Conservation (phyloP, 1,140 invertebrate genomes). For the Nasonia longicornis region DNA sequence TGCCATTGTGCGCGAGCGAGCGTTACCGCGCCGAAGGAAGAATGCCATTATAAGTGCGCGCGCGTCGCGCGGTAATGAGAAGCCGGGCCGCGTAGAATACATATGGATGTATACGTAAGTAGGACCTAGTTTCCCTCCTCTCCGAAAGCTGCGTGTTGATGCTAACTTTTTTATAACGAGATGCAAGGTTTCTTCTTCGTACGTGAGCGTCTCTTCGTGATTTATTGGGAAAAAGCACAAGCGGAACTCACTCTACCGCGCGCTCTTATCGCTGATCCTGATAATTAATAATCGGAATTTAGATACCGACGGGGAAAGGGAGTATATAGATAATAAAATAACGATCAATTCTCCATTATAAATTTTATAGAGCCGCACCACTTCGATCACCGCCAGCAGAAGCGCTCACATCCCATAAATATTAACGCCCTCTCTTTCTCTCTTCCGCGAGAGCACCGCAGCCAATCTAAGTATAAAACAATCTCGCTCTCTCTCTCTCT, state of each 20-base stretch:
- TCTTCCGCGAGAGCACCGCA: neutral
- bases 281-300: neutral
- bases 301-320: neutral
- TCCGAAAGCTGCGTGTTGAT: neutral
- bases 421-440: neutral
- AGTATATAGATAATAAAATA: neutral
- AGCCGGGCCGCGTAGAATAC: neutral
- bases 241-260: too few relatives aligned
- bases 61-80: neutral
- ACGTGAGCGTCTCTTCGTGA: neutral
- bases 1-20: neutral
- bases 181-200: neutral
- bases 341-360: neutral
- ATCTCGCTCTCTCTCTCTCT: neutral
- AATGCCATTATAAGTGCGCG: neutral
- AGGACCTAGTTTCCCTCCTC: neutral
- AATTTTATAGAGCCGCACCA: neutral
- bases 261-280: too few relatives aligned
- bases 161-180: neutral
- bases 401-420: neutral
- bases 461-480: conserved; percentile 14
- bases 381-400: neutral
- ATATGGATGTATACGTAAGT: neutral
- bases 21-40: neutral
- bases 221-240: neutral